Conservation (phyloP, 2,888 invertebrate genomes). For the Lamellibrachia satsuma region DNA sequence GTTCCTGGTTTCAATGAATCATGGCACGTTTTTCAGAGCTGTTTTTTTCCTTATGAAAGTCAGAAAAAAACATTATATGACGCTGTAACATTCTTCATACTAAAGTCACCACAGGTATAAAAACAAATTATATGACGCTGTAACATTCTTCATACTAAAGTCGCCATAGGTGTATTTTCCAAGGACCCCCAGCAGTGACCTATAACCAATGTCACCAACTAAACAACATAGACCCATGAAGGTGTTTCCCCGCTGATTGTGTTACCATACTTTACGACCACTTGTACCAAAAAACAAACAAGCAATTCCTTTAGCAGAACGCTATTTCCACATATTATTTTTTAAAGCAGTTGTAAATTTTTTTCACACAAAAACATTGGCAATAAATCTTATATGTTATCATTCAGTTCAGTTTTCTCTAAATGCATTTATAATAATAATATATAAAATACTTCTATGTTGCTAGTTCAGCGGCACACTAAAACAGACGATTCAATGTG, state of each 20-base stretch:
- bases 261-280: neutral
- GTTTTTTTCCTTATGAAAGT: neutral
- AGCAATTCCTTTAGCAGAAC: neutral
- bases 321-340: neutral
- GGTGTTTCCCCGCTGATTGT: neutral
- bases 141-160: neutral
- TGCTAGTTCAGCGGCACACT: too few relatives aligned
- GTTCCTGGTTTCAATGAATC: neutral
- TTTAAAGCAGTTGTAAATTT: neutral
- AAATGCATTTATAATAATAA: neutral
- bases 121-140: neutral
- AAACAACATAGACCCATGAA: neutral
- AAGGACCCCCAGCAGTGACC: neutral
- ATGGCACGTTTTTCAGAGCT: neutral
- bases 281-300: neutral
- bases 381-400: neutral
- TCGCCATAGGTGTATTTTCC: neutral
- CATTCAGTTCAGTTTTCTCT: neutral
- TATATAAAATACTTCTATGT: too few relatives aligned
- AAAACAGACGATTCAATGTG: too few relatives aligned
- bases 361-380: neutral
- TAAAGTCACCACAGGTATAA: neutral
- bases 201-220: neutral
- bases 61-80: too few relatives aligned
- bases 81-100: neutral